Conservation (phyloP, 2,113 vertebrate species). For the Scytalopus superciliaris region DNA sequence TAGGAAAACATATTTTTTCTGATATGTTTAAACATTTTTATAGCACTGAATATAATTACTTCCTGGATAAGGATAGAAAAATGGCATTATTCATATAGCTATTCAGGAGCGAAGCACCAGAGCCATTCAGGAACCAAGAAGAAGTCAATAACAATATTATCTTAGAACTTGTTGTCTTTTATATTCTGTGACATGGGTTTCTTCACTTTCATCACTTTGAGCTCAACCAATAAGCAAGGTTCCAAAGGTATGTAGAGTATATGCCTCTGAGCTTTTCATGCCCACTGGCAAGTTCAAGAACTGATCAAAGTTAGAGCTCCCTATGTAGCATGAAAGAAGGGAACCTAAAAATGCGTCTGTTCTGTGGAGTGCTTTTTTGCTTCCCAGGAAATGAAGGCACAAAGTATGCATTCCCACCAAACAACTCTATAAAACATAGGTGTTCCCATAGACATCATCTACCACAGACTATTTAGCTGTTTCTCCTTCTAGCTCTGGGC, state of each 20-base stretch:
- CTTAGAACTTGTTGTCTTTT: background rate
- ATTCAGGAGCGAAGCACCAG: background rate
- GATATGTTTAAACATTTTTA: background rate
- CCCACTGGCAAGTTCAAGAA: background rate
- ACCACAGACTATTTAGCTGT: background rate
- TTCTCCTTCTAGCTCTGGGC: background rate
- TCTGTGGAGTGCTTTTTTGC: background rate
- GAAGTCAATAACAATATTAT: background rate
- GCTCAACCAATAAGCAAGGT: background rate
- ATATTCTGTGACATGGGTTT: background rate
- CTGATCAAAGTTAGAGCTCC: background rate
- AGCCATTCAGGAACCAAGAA: background rate
- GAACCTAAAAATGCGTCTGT: background rate
- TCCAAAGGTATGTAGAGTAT: background rate
- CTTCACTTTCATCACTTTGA: background rate
- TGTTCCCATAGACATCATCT: conserved; percentile 34
- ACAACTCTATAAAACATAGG: background rate
- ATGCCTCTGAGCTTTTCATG: background rate
- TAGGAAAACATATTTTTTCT: background rate
- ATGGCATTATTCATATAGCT: background rate
- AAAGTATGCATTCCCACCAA: conserved; percentile 6
- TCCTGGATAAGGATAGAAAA: background rate
- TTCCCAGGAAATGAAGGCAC: background rate
- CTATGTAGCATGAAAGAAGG: background rate
- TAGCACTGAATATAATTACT: background rate